Percentiles rank a stretch among this genome's conserved stretches.
Conservation (phyloP, 2,113 vertebrate genomes). For the Hyaena hyaena region DNA sequence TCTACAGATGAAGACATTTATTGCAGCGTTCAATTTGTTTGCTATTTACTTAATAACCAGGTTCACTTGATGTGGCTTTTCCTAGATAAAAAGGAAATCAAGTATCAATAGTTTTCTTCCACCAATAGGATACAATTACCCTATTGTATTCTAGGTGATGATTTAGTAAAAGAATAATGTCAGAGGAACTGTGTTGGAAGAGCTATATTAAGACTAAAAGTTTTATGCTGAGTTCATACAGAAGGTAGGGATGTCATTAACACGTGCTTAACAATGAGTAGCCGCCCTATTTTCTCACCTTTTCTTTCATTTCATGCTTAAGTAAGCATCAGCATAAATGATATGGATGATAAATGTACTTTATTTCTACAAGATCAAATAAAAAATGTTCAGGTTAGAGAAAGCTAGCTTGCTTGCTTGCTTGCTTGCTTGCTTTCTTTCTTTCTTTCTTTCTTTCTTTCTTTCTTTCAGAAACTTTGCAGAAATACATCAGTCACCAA, state of each 20-base stretch:
- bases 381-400: slow-evolving; percentile 60
- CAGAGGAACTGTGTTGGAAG: slow-evolving; percentile 73
- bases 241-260: slow-evolving; percentile 81
- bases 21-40: slow-evolving; percentile 80
- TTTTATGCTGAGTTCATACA: slow-evolving; percentile 75
- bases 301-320: slow-evolving; percentile 83
- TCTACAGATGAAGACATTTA: slow-evolving; percentile 56
- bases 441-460: no score
- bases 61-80: slow-evolving; percentile 81
- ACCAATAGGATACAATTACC: slow-evolving; percentile 82
- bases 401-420: not conserved
- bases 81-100: slow-evolving; percentile 81
- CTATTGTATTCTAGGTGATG: slow-evolving; percentile 54
- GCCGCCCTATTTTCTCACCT: slow-evolving; percentile 74
- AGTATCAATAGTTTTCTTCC: slow-evolving; percentile 78
- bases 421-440: no score
- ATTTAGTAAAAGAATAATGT: slow-evolving; percentile 84
- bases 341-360: slow-evolving; percentile 70
- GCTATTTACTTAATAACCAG: slow-evolving; percentile 82
- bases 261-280: slow-evolving; percentile 78
- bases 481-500: slow-evolving; percentile 14
- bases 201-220: slow-evolving; percentile 82
- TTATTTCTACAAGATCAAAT: slow-evolving; percentile 73
- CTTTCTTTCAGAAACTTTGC: slow-evolving; percentile 48
- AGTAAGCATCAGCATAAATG: slow-evolving; percentile 78